A percentile compares a stretch with the other conserved stretches of the same genome.
These are phyloP conservation scores for Nycteola revayana DNA, from an alignment of 2,888 invertebrate genomes.

Conservation along the genomic window DNA sequence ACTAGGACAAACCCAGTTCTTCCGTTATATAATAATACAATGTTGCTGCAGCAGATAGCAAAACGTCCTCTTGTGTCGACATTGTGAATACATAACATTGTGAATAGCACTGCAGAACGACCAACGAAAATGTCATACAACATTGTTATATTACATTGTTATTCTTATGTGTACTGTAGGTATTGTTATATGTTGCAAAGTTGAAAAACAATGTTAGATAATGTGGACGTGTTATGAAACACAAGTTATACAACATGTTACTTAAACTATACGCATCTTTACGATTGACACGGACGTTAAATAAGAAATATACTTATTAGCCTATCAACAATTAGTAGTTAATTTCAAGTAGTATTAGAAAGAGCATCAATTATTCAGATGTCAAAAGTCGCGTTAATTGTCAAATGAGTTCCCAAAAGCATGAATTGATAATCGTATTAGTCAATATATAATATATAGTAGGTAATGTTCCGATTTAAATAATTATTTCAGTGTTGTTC, in stretches of 20 bases:
- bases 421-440: too few species aligned
- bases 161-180: conserved; percentile 3
- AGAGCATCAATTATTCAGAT: too few species aligned
- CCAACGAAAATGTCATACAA: conserved; percentile 2
- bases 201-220: conserved; percentile 3
- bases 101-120: conserved; percentile 3
- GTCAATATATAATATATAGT: too few species aligned
- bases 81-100: too few species aligned
- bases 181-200: conserved; percentile 4
- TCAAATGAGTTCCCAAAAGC: too few species aligned
- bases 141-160: neutral
- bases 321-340: too few species aligned
- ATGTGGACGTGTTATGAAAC: conserved; percentile 4
- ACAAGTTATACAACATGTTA: conserved; percentile 3
- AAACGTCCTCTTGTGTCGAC: conserved; percentile 1
- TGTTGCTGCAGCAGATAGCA: conserved; percentile 1
- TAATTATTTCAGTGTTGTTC: too few species aligned
- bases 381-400: too few species aligned
- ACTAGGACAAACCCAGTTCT: conserved; percentile 3
- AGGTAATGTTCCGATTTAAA: too few species aligned
- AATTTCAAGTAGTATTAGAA: too few species aligned
- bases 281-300: too few species aligned
- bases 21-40: conserved; percentile 1
- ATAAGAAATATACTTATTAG: too few species aligned
- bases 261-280: neutral